Evolutionary conservation across 2,797 vertebrate species (phyloP).

Genomic region (Falco peregrinus): DNA sequence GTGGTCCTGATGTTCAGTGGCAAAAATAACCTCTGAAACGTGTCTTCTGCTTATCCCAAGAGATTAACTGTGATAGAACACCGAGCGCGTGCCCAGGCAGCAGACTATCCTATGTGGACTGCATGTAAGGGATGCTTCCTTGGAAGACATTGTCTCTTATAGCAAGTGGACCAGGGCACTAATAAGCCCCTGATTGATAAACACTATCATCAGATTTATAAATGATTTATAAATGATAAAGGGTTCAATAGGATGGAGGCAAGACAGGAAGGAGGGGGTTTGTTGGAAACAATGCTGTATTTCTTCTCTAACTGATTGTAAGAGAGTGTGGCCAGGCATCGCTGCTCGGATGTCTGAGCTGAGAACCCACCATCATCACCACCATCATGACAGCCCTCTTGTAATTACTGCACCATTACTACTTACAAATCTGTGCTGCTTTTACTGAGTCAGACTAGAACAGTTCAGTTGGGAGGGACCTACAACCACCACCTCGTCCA

Average conservation of each 20-base stretch:
- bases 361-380: neutral
- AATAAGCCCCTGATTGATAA: neutral
- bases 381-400: neutral
- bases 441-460: neutral
- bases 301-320: neutral
- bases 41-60: neutral
- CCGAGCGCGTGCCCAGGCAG: accelerated
- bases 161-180: neutral
- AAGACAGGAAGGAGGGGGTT: neutral
- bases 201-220: neutral
- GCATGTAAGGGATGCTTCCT: neutral
- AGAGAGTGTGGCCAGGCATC: no score
- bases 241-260: neutral
- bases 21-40: neutral
- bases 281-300: neutral
- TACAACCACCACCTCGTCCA: no score
- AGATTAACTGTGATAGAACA: neutral
- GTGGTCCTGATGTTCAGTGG: neutral
- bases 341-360: no score
- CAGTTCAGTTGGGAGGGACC: neutral
- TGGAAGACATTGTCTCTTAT: neutral
- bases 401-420: neutral
- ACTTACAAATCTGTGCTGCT: neutral
- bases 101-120: neutral
- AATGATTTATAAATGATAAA: neutral